Evolutionary conservation across 2,888 invertebrate genomes (phyloP).

Genomic region (Campoplex nolae): DNA sequence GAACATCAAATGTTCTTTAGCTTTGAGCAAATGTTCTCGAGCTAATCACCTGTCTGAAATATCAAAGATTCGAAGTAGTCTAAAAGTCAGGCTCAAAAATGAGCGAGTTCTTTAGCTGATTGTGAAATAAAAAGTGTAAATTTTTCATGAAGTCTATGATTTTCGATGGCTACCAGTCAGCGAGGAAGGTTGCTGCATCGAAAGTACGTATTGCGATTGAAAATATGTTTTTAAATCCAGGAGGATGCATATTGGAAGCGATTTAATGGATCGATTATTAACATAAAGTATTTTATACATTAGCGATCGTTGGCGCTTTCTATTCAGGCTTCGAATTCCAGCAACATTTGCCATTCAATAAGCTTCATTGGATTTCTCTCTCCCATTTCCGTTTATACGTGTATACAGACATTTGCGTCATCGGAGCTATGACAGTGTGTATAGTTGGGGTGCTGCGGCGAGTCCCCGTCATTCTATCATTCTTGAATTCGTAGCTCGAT

Average conservation of each 20-base stretch:
- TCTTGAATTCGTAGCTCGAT: slow-evolving; percentile 13
- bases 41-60: slow-evolving; percentile 12
- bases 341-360: slow-evolving; percentile 11
- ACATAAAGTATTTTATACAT: slow-evolving; percentile 3
- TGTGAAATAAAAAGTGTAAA: not conserved
- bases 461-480: slow-evolving; percentile 10
- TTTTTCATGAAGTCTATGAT: not conserved
- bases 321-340: slow-evolving; percentile 7
- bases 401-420: not conserved
- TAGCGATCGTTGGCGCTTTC: not conserved
- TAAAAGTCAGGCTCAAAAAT: not conserved
- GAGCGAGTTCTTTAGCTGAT: not conserved
- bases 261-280: not conserved
- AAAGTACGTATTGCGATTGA: not conserved
- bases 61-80: not conserved
- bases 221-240: not conserved
- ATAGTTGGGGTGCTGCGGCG: not conserved
- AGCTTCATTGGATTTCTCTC: slow-evolving; percentile 4
- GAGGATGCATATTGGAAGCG: not conserved
- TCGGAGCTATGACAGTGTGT: slow-evolving; percentile 1
- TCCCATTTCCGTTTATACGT: not conserved
- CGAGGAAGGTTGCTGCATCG: not conserved
- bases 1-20: not conserved
- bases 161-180: not conserved
- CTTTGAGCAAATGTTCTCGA: not conserved